Base-by-base conservation (phyloP, 2,888 invertebrate genomes). In the Platynereis dumerilii region DNA sequence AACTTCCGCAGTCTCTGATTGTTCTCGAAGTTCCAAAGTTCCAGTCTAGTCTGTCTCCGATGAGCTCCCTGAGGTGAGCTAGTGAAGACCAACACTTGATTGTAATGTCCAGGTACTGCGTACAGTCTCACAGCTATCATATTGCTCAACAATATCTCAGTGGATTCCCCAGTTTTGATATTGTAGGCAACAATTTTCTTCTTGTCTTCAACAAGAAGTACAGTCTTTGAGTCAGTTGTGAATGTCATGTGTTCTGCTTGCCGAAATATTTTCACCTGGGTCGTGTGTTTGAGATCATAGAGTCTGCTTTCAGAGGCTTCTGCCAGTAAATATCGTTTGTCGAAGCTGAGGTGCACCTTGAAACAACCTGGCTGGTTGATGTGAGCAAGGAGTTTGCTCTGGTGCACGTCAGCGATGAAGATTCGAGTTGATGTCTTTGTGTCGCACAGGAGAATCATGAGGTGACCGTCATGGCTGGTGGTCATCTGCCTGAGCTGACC, bases 401-500 rank as follows among this genome's bases (percentile, higher is more conserved):
- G 12, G 26, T 28, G 55, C 42, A 62, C 39, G 28, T 62, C 62
- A 10, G 56, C 22, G 1, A 73, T 61, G 17, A 61, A 48, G 27
- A 72, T 52, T 39, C 68, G 70, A 7, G 56, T 56, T n/a, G 66
- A 64, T 1, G 39, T 26, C 20, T 66, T 65, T 24, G 39, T 66
- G 20, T 59, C 54, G 15, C 70, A 55, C 29, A 73, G 62, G 42
- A 73, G 58, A 28, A 64, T 69, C 48, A 73, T 53, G 39, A 59
- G 44, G 5, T 53, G 27, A 5, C 68, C 70, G 52, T 69, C 67
- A 1, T 56, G 34, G 0, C 71, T 70, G 17, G 62, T 65, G 53
- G 63, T 58, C 69, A 74, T 69, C 53, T 72, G 67, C 48, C 54
- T 20, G 34, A 74, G 64, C n/a, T 60, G 57, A 5, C 75, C 74